These are phyloP conservation scores for Paralvinella palmiformis DNA, from an alignment of 1,140 invertebrate species.

Conservation along the genomic window DNA sequence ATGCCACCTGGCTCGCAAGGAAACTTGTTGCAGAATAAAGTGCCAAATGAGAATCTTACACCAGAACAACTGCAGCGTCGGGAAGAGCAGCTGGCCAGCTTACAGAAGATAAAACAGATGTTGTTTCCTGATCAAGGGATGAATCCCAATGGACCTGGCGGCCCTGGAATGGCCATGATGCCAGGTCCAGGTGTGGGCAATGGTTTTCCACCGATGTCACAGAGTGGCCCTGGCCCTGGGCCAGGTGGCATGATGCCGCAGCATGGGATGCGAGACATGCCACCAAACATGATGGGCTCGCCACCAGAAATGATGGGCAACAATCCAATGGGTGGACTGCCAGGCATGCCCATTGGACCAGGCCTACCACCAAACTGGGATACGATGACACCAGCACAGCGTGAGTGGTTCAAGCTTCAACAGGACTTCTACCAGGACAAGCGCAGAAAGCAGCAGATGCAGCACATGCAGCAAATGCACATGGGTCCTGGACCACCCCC, in stretches of 20 bases:
- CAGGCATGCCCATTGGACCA: slow-evolving; percentile 21
- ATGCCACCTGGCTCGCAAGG: neutral
- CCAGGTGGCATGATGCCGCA: slow-evolving; percentile 21
- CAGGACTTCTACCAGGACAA: slow-evolving; percentile 48
- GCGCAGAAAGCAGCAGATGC: slow-evolving; percentile 35
- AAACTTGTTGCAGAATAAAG: slow-evolving; percentile 41
- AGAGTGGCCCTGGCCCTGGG: slow-evolving; percentile 21
- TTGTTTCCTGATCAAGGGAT: slow-evolving; percentile 67
- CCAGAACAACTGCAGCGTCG: slow-evolving; percentile 89
- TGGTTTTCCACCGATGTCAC: slow-evolving; percentile 16
- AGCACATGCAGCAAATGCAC: slow-evolving; percentile 37
- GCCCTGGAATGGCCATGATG: slow-evolving; percentile 13
- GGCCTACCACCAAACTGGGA: slow-evolving; percentile 27
- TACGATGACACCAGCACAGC: slow-evolving; percentile 43
- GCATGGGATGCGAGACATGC: slow-evolving; percentile 18
- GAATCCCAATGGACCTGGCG: slow-evolving; percentile 2
- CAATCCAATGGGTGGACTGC: slow-evolving; percentile 22
- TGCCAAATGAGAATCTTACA: slow-evolving; percentile 90
- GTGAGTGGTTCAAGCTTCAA: slow-evolving; percentile 78
- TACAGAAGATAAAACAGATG: slow-evolving; percentile 88
- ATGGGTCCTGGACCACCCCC: slow-evolving; percentile 2
- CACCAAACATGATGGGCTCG: slow-evolving; percentile 30
- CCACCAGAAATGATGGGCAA: slow-evolving; percentile 29
- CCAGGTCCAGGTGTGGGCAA: neutral
- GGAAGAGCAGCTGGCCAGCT: slow-evolving; percentile 82